phyloP scores from a whole-genome alignment of 2,113 vertebrate species.

The Mugil cephalus region DNA sequence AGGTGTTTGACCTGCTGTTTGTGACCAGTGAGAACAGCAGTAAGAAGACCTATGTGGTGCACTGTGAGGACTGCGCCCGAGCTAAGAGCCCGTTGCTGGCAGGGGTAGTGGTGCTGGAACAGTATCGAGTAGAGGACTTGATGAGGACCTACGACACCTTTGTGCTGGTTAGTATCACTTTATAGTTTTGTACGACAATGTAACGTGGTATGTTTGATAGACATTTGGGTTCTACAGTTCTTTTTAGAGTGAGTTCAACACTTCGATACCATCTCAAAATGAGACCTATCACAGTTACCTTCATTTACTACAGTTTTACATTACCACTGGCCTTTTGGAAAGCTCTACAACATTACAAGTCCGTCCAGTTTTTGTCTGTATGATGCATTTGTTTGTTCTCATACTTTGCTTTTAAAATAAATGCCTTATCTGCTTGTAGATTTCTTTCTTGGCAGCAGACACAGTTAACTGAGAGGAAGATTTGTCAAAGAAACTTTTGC shows the following conservation, averaged over 20 bases:
- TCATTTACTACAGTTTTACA: no score
- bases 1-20: constrained; percentile 93
- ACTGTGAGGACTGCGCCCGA: constrained; percentile 93
- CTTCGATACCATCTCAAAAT: no score
- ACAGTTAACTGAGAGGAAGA: neutral
- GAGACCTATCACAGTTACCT: no score
- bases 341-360: no score
- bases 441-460: neutral
- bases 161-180: constrained; percentile 84
- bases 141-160: constrained; percentile 91
- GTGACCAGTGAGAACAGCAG: constrained; percentile 91
- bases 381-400: no score
- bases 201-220: no score
- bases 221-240: no score
- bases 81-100: constrained; percentile 81
- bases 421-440: neutral
- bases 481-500: neutral
- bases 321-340: no score
- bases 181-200: neutral
- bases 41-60: constrained; percentile 92
- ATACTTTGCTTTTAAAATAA: neutral
- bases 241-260: no score
- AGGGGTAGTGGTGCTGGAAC: constrained; percentile 91
- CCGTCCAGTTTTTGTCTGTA: no score
- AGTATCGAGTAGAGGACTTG: constrained; percentile 92